phyloP scores from a whole-genome alignment of 2,797 vertebrate genomes.

The Rachycentron canadum region DNA sequence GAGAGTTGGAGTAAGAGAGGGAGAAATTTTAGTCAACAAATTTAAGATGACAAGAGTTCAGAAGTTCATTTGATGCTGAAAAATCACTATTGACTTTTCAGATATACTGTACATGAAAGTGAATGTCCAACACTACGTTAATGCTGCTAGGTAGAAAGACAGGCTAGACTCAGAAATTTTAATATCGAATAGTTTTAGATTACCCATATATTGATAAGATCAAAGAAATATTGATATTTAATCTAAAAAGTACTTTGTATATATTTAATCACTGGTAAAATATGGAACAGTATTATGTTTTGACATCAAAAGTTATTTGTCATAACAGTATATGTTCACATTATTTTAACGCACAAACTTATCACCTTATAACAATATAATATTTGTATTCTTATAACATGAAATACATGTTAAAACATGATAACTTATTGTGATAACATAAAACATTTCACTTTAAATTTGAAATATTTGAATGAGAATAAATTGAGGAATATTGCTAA shows the following conservation, averaged over 20 bases:
- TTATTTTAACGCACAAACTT: too few relatives aligned
- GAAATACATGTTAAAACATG: too few relatives aligned
- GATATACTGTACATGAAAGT: conserved; percentile 7
- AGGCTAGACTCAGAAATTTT: conserved; percentile 10
- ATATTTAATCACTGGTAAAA: too few relatives aligned
- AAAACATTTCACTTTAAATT: too few relatives aligned
- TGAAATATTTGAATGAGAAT: too few relatives aligned
- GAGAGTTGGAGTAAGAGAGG: background rate
- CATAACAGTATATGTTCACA: too few relatives aligned
- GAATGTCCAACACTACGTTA: conserved; percentile 48
- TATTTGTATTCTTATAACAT: too few relatives aligned
- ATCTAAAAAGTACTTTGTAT: background rate
- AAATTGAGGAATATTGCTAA: too few relatives aligned
- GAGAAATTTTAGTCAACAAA: conserved; percentile 19
- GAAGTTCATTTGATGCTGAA: conserved; percentile 52
- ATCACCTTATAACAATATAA: too few relatives aligned
- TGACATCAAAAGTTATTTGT: too few relatives aligned
- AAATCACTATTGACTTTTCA: conserved; percentile 55
- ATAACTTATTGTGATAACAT: too few relatives aligned
- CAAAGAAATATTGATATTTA: background rate
- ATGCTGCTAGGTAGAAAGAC: conserved; percentile 46
- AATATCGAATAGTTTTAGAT: background rate
- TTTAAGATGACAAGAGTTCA: conserved; percentile 52
- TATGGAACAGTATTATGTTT: too few relatives aligned
- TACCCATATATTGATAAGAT: background rate